Percentiles rank a stretch among this genome's conserved stretches.
These are phyloP conservation scores for Brachionus asplanchnoidis DNA, from an alignment of 1,140 invertebrate genomes.

Conservation along the genomic window DNA sequence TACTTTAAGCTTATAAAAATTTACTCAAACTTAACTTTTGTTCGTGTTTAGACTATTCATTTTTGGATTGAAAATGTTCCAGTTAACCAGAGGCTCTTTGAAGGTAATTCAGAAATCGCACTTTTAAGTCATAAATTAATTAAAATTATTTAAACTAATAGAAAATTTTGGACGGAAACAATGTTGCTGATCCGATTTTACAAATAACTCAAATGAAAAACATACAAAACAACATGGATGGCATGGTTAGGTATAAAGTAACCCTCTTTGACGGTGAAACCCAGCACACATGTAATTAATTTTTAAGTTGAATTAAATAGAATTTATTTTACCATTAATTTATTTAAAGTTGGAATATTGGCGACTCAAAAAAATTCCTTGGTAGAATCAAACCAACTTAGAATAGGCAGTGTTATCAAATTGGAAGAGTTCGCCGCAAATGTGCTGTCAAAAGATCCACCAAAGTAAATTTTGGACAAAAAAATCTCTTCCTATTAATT, in stretches of 20 bases:
- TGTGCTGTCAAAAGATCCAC: conserved; percentile 38
- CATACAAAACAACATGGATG: conserved; percentile 41
- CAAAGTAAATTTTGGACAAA: background rate
- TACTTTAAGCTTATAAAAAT: conserved; percentile 8
- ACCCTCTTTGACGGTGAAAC: conserved; percentile 21
- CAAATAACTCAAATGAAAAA: conserved; percentile 39
- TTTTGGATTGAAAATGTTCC: conserved; percentile 2
- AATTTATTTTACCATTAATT: background rate
- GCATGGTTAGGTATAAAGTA: conserved; percentile 30
- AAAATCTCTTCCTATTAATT: background rate
- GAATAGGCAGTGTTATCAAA: conserved; percentile 29
- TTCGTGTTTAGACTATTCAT: background rate
- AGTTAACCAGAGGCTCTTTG: background rate
- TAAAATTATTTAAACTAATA: background rate
- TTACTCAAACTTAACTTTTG: background rate
- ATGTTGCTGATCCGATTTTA: conserved; percentile 35
- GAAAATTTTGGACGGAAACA: conserved; percentile 39
- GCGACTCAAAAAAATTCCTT: conserved; percentile 22
- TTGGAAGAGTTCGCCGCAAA: conserved; percentile 35
- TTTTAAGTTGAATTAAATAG: background rate
- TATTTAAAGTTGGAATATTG: conserved; percentile 23
- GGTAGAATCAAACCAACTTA: conserved; percentile 26
- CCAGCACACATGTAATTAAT: conserved; percentile 22
- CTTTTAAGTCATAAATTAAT: background rate
- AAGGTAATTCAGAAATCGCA: background rate